Conservation (phyloP, 2,888 invertebrate genomes). For the Conops quadrifasciatus region DNA sequence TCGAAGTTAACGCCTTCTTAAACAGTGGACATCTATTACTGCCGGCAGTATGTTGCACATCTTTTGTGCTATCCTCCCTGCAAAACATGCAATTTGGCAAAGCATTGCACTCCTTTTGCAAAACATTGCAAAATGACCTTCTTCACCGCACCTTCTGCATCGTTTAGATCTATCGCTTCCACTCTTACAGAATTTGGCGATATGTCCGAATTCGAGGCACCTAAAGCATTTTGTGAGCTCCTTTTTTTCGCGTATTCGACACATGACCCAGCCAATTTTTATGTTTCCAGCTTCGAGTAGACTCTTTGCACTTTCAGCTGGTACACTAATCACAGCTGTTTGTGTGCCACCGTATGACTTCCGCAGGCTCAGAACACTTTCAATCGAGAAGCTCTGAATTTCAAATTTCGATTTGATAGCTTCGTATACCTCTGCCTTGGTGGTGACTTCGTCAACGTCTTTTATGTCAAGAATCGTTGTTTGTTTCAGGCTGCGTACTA, state of each 20-base stretch:
- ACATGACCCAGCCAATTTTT: neutral
- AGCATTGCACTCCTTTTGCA: constrained; percentile 3
- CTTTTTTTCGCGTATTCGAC: constrained; percentile 1
- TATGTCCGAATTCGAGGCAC: neutral
- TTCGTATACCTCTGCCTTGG: neutral
- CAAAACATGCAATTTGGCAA: neutral
- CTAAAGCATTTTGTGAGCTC: neutral
- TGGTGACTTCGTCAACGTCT: constrained; percentile 1
- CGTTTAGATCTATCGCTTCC: constrained; percentile 1
- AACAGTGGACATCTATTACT: neutral
- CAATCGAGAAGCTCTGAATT: neutral
- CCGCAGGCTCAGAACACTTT: constrained; percentile 1
- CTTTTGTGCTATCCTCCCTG: constrained; percentile 6
- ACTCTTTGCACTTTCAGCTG: neutral
- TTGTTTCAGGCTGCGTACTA: neutral
- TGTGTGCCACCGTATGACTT: neutral
- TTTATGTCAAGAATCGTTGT: neutral
- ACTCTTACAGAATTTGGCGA: neutral
- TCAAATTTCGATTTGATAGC: neutral
- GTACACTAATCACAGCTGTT: constrained; percentile 3
- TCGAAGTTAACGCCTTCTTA: neutral
- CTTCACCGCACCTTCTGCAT: neutral
- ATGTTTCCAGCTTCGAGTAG: neutral
- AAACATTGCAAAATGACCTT: constrained; percentile 2
- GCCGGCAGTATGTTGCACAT: constrained; percentile 4